phyloP scores from a whole-genome alignment of 2,797 vertebrate species.

The Lepilemur ruficaudatus region DNA sequence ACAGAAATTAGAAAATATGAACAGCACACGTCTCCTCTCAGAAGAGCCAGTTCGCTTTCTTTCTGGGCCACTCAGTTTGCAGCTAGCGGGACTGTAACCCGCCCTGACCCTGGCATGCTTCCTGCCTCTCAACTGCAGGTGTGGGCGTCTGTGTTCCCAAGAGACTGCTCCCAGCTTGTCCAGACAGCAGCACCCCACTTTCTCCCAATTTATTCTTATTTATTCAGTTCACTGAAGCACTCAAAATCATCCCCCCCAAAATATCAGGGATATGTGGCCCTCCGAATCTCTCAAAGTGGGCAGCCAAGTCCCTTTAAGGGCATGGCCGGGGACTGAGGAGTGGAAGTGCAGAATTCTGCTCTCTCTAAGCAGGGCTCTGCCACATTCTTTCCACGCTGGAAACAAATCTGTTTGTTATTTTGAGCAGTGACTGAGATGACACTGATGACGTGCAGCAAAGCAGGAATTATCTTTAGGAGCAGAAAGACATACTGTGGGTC shows the following conservation, averaged over 20 bases:
- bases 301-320: neutral
- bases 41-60: neutral
- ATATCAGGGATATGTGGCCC: neutral
- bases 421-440: slow-evolving; percentile 45
- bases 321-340: neutral
- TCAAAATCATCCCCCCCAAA: neutral
- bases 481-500: slow-evolving; percentile 56
- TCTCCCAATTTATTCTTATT: neutral
- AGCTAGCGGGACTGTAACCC: neutral
- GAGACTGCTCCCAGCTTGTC: neutral
- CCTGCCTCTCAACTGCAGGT: neutral
- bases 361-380: neutral
- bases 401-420: slow-evolving; percentile 68
- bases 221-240: neutral
- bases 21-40: neutral
- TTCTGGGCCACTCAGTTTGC: neutral
- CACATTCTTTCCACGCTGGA: slow-evolving; percentile 29
- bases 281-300: neutral
- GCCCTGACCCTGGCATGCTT: neutral
- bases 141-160: neutral
- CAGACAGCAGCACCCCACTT: neutral
- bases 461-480: slow-evolving; percentile 61
- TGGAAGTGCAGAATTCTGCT: neutral
- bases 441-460: slow-evolving; percentile 60
- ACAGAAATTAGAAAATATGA: neutral